Conservation (phyloP, 2,888 invertebrate genomes). For the Busseola fusca region DNA sequence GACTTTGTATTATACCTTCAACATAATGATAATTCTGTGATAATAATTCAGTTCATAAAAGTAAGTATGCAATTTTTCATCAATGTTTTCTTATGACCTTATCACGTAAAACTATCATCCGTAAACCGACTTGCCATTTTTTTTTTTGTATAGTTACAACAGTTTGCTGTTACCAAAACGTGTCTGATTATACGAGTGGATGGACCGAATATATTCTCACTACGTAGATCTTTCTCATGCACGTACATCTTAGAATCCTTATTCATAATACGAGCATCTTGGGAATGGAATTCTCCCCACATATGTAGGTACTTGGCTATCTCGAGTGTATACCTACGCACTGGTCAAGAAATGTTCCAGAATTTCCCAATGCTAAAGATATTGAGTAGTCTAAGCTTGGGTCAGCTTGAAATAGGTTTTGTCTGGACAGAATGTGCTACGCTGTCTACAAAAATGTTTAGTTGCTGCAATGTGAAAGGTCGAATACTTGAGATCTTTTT, state of each 20-base stretch:
- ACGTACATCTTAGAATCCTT: conserved; percentile 24
- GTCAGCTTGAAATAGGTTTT: conserved; percentile 26
- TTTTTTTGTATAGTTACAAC: not conserved
- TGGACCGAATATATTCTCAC: not conserved
- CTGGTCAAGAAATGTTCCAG: conserved; percentile 35
- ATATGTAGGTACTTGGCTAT: conserved; percentile 41
- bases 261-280: conserved; percentile 52
- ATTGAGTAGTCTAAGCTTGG: conserved; percentile 21
- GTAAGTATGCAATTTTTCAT: too few relatives aligned
- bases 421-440: conserved; percentile 9
- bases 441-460: conserved; percentile 24
- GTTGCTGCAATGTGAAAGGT: not conserved
- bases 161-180: not conserved
- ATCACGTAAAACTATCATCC: too few relatives aligned
- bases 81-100: too few relatives aligned
- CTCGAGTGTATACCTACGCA: conserved; percentile 34
- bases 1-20: too few relatives aligned
- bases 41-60: too few relatives aligned
- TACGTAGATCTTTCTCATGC: conserved; percentile 8
- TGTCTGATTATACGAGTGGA: not conserved
- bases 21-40: too few relatives aligned
- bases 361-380: conserved; percentile 38
- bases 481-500: not conserved
- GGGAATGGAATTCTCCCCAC: conserved; percentile 39
- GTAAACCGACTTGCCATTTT: too few relatives aligned